Conservation (phyloP, 2,113 vertebrate species). For the Plectropomus leopardus region DNA sequence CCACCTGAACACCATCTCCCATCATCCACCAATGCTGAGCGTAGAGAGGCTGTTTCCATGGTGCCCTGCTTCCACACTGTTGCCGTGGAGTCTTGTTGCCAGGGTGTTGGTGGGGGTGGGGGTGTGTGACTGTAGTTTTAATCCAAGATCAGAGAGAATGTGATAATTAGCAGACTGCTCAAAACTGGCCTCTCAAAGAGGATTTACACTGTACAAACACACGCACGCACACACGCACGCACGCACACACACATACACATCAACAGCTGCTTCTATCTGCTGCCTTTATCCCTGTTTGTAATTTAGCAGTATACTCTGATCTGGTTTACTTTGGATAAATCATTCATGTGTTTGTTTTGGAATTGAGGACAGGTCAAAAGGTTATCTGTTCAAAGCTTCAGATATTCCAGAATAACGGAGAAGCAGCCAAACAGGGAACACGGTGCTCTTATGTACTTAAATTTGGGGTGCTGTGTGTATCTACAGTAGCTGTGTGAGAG, state of each 20-base stretch:
- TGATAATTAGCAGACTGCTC: constrained; percentile 77
- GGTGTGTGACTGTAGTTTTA: constrained; percentile 75
- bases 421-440: constrained; percentile 21
- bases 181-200: constrained; percentile 63
- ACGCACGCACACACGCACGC: constrained; percentile 42
- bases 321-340: constrained; percentile 59
- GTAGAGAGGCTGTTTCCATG: constrained; percentile 77
- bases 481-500: constrained; percentile 9
- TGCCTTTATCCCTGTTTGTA: constrained; percentile 41
- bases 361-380: constrained; percentile 31
- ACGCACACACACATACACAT: constrained; percentile 39
- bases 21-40: constrained; percentile 45
- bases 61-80: constrained; percentile 70
- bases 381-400: constrained; percentile 29
- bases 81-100: constrained; percentile 75
- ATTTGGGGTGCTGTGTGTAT: background rate
- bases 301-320: constrained; percentile 48
- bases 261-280: constrained; percentile 44
- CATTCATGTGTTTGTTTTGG: constrained; percentile 50
- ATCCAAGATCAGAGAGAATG: constrained; percentile 80
- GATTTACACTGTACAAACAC: constrained; percentile 58
- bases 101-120: constrained; percentile 56
- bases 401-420: constrained; percentile 25
- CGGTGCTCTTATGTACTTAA: background rate
- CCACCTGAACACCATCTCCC: constrained; percentile 60